A percentile compares a stretch with the other conserved stretches of the same genome.
phyloP scores from a whole-genome alignment of 2,113 vertebrate genomes.

The Campylorhamphus procurvoides region DNA sequence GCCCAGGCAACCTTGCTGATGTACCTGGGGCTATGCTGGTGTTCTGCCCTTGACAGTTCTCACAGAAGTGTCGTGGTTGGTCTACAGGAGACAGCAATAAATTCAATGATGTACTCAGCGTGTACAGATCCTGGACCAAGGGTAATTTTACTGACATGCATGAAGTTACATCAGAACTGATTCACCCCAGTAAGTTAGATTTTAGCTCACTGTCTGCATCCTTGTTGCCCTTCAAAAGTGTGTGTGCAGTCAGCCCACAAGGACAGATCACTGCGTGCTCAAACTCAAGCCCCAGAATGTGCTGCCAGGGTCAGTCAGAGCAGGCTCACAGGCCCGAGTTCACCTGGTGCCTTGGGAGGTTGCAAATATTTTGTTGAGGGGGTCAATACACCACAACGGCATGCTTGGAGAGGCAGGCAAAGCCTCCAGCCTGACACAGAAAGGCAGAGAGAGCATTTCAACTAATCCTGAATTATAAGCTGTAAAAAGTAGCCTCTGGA shows the following conservation, averaged over 20 bases:
- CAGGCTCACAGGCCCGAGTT: not conserved
- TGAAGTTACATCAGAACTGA: not conserved
- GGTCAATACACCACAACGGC: not conserved
- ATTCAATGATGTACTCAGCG: not conserved
- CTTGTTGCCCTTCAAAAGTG: not conserved
- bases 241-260: not conserved
- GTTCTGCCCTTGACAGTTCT: not conserved
- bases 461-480: not conserved
- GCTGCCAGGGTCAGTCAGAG: not conserved
- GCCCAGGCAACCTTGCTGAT: not conserved
- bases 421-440: not conserved
- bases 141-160: not conserved
- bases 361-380: not conserved
- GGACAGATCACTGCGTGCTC: not conserved
- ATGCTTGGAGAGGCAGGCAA: not conserved
- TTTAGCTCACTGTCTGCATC: not conserved
- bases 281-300: not conserved
- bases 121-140: not conserved
- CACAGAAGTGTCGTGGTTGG: rapidly evolving
- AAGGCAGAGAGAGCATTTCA: not conserved
- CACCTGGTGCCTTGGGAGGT: not conserved
- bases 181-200: not conserved
- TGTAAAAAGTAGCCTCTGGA: not conserved
- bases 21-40: not conserved
- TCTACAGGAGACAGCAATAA: not conserved